phyloP scores from a whole-genome alignment of 2,113 vertebrate species.

The Prionailurus viverrinus region DNA sequence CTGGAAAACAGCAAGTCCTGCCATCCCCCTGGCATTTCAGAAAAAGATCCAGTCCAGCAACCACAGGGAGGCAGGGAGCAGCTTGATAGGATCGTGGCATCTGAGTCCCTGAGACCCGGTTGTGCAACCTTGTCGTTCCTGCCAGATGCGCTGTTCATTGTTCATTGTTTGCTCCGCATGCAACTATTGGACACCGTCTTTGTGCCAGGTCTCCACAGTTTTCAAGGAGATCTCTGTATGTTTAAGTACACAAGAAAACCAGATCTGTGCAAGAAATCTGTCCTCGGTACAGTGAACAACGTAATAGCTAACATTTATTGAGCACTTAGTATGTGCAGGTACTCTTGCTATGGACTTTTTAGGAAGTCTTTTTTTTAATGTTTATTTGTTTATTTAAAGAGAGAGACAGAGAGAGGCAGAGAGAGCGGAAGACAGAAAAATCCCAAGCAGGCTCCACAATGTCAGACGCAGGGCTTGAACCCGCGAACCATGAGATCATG shows the following conservation, averaged over 20 bases:
- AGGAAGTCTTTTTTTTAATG: not conserved
- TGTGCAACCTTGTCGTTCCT: accelerated
- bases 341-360: not conserved
- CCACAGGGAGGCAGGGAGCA: not conserved
- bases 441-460: no score
- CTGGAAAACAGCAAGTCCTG: not conserved
- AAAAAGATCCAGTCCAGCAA: not conserved
- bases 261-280: not conserved
- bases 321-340: not conserved
- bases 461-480: no score
- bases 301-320: not conserved
- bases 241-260: not conserved
- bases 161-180: not conserved
- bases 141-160: not conserved
- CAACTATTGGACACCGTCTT: not conserved
- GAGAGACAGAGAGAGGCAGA: no score
- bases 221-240: not conserved
- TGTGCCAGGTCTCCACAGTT: not conserved
- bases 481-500: no score
- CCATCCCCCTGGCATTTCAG: not conserved
- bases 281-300: accelerated
- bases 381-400: no score
- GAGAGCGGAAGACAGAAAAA: no score
- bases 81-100: accelerated
- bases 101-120: not conserved